Evolutionary conservation across 2,113 vertebrate genomes (phyloP), one percentile per base, ranked within the genome.

Genomic region (Hippocampus guttulatus): DNA sequence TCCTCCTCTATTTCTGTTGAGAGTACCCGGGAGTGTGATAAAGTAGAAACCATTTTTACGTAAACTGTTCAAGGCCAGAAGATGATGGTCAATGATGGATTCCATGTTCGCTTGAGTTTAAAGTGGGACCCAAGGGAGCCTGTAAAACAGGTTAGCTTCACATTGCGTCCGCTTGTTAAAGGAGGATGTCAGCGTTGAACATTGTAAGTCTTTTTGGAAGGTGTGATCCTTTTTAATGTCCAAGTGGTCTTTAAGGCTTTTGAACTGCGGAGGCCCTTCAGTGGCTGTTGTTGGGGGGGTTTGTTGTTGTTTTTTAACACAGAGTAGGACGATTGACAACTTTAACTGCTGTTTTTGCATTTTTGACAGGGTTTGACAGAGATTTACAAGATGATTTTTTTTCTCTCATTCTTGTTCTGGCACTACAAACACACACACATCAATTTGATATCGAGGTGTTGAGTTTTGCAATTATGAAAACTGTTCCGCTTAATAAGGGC

Each of bases 91-190:
- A 71, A 74, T 69, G 70, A 68, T 72, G 70, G 69, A 25, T 82
- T 77, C 64, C 77, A 81, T 38, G 78, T 66, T 75, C 54, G 79
- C 60, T 64, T 41, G n/a, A 15, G 5, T 45, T 64, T 64, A 5
- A 45, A 45, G n/a, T 58, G 7, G 11, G 2, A 77, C 85, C 74
- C 71, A 0, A 43, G 78, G 76, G 84, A 82, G 58, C 74, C 75
- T 74, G 75, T 84, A 66, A 82, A 84, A 85, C 83, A 80, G 78
- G 81, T 89, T 85, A 79, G 72, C 78, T 81, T 86, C 79, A 87
- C 81, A 73, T 63, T 3, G 6, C 83, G 71, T 73, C 51, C 1
- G 12, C 82, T 69, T 27, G 65, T 87, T 85, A 78, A 75, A 68
- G 70, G 76, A 83, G 83, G 79, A 85, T 81, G 83, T 87, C 72